Evolutionary conservation across 2,113 vertebrate genomes (phyloP).

Genomic region (Gymnobelideus leadbeateri): DNA sequence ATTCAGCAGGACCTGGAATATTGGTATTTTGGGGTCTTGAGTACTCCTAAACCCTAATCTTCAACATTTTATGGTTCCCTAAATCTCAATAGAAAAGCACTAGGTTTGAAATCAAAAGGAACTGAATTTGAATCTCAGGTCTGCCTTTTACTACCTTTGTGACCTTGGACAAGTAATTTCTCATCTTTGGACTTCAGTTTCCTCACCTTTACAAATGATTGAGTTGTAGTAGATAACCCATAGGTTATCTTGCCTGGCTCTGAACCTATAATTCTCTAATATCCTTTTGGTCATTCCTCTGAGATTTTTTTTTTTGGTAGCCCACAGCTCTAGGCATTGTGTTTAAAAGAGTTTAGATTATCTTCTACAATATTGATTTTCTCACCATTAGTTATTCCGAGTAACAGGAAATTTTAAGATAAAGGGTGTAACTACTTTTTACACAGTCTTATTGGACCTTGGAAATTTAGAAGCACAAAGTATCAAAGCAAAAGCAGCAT

Average conservation of each 20-base stretch:
- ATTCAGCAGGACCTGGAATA: too few relatives aligned
- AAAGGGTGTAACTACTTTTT: conserved; percentile 28
- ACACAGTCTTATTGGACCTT: conserved; percentile 33
- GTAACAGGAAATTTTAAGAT: conserved; percentile 65
- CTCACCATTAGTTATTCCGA: conserved; percentile 57
- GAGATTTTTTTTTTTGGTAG: not conserved
- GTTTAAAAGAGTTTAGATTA: not conserved
- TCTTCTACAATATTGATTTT: conserved; percentile 30
- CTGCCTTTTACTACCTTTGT: not conserved
- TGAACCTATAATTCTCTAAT: not conserved
- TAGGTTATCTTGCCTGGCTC: not conserved
- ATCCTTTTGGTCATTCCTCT: not conserved
- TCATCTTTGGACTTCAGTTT: not conserved
- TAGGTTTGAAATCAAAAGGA: not conserved
- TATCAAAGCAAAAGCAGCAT: conserved; percentile 51
- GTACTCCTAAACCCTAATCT: too few relatives aligned
- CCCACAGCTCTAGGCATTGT: not conserved
- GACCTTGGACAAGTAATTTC: not conserved
- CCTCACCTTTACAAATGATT: not conserved
- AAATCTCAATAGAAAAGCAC: too few relatives aligned
- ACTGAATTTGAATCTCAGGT: not conserved
- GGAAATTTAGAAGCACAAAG: conserved; percentile 54
- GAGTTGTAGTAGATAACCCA: not conserved
- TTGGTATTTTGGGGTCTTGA: too few relatives aligned
- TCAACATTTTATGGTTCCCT: too few relatives aligned